Evolutionary conservation across 2,888 invertebrate genomes (phyloP), one percentile per base, ranked within the genome.

Genomic region (Timandra comae): DNA sequence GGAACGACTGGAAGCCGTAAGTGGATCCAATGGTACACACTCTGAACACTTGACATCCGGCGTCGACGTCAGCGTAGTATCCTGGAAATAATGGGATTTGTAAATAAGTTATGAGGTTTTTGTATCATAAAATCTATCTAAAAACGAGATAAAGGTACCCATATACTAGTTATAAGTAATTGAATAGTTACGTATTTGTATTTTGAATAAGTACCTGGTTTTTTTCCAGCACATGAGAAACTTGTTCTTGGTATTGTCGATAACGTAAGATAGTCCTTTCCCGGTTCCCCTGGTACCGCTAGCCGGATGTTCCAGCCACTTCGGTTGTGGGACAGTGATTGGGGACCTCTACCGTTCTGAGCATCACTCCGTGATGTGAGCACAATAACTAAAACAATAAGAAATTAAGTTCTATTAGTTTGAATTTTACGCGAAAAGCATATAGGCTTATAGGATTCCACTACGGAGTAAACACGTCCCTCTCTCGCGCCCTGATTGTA

Each of bases 251-350:
- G 91, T 49, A 91, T 86, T 12, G 65, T 67, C 27, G 81, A 79
- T 16, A 88, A 85, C 10, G 88, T 87, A 0, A 91, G 91, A 58
- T 91, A 91, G 66, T 91, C 91, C 25, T 74, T 72, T 8, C 90
- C 90, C 1, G 91, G 91, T 50, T 90, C 88, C 0, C 91, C 91
- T 3, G 91, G 91, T 27, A 91, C 89, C 9, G 90, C 87, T 29
- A 87, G 82, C 33, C 89, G 74, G 43, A 91, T 88, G 61, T 90
- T 88, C 76, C 89, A 87, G 25, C 87, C 79, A 43, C 78, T 68
- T 35, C 63, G 66, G 11, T 10, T 25, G 49, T 74, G 77, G 26
- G 75, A 70, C 32, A 72, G 63, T 12, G 67, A 55, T 45, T 76
- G 59, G 26, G 61, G 42, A 30, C 65, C 53, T 45, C 72, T 56